phyloP scores from a whole-genome alignment of 2,888 invertebrate genomes.

The Galeruca laticollis region DNA sequence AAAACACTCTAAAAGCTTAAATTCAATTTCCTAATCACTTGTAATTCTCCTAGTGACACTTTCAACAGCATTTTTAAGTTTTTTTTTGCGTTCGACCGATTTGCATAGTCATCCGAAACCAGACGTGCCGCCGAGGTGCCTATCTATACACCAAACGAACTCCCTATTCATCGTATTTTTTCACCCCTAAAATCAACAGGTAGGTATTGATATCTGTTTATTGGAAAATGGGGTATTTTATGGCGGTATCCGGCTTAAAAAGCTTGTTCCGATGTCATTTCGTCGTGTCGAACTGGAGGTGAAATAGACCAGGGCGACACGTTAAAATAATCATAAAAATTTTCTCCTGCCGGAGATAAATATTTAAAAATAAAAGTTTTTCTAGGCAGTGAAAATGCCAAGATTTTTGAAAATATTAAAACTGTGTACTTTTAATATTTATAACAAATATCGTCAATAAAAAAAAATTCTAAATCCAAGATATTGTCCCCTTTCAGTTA shows the following conservation, averaged over 20 bases:
- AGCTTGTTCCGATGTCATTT: constrained; percentile 57
- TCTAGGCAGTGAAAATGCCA: no score
- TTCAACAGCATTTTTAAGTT: constrained; percentile 14
- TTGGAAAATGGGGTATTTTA: constrained; percentile 68
- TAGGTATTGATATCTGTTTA: constrained; percentile 68
- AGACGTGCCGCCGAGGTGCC: constrained; percentile 26
- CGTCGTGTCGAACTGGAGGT: constrained; percentile 43
- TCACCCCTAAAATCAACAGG: constrained; percentile 64
- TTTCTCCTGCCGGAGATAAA: background rate
- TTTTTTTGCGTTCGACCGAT: constrained; percentile 27
- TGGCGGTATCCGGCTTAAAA: constrained; percentile 63
- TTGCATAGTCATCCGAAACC: constrained; percentile 37
- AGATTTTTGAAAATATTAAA: no score
- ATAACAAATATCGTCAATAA: no score
- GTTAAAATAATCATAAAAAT: background rate
- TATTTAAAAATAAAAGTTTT: no score
- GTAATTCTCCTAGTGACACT: constrained; percentile 19
- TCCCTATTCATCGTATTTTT: constrained; percentile 49
- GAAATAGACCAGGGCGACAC: constrained; percentile 16
- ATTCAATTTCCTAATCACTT: constrained; percentile 28
- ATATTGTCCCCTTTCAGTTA: no score
- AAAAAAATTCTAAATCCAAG: no score
- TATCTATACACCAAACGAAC: constrained; percentile 24
- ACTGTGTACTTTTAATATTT: no score
- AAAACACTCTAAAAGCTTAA: background rate